Evolutionary conservation across 2,888 invertebrate species (phyloP).

Genomic region (Hirudinaria manillensis): DNA sequence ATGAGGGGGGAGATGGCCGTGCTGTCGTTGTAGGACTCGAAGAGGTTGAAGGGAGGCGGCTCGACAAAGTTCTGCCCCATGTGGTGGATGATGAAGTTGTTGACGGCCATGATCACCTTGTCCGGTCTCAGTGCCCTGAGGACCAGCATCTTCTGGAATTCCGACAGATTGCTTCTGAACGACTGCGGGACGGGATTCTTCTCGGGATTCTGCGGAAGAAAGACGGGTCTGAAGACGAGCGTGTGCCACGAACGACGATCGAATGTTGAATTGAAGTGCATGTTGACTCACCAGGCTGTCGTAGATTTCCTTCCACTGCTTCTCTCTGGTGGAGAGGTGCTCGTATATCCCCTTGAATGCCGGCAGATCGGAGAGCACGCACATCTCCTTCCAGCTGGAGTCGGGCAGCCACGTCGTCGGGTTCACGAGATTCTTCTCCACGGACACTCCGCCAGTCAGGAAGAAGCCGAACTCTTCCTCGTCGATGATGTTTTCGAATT

Average conservation of each 20-base stretch:
- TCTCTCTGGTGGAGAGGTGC: constrained; percentile 50
- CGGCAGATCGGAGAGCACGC: constrained; percentile 51
- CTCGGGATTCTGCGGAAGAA: constrained; percentile 4
- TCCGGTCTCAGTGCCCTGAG: constrained; percentile 56
- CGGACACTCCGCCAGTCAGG: constrained; percentile 75
- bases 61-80: constrained; percentile 55
- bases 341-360: constrained; percentile 20
- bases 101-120: constrained; percentile 47
- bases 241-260: too few species aligned
- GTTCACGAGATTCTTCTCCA: constrained; percentile 71
- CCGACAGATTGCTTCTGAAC: constrained; percentile 49
- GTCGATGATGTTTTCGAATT: constrained; percentile 51
- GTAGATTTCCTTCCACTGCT: constrained; percentile 64
- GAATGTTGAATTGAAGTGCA: constrained; percentile 56
- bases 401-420: constrained; percentile 75
- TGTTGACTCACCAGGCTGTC: constrained; percentile 59
- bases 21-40: constrained; percentile 54
- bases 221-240: too few species aligned
- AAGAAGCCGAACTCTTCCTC: constrained; percentile 77
- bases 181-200: constrained; percentile 46
- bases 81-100: constrained; percentile 53
- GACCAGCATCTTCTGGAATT: constrained; percentile 54
- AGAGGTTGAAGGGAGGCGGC: constrained; percentile 56
- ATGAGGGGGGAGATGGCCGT: constrained; percentile 53
- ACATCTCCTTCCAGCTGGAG: constrained; percentile 63